Percentiles rank a stretch among this genome's conserved stretches.
Evolutionary conservation across 2,888 invertebrate genomes (phyloP).

Genomic region (Aphrophora alni): DNA sequence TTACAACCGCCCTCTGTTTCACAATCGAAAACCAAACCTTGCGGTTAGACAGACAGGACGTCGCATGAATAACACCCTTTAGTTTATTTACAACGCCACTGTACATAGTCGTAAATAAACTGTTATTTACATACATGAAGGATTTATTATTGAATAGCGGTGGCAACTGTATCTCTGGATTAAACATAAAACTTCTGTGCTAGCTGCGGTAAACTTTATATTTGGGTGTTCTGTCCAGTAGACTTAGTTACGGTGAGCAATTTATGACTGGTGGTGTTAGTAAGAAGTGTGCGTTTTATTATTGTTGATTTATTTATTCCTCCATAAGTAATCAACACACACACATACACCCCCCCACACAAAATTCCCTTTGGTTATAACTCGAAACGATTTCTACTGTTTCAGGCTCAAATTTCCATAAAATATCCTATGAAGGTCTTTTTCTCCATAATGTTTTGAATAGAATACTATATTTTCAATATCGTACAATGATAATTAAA

Average conservation of each 20-base stretch:
- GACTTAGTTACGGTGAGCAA: background rate
- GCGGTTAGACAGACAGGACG: background rate
- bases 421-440: too few relatives aligned
- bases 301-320: too few relatives aligned
- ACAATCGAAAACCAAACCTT: background rate
- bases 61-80: background rate
- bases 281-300: too few relatives aligned
- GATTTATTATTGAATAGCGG: background rate
- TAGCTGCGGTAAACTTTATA: background rate
- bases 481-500: too few relatives aligned
- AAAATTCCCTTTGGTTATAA: too few relatives aligned
- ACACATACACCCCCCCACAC: too few relatives aligned
- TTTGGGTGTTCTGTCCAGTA: background rate
- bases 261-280: background rate
- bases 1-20: background rate
- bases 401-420: too few relatives aligned
- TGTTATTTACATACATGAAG: background rate
- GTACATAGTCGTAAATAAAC: background rate
- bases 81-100: background rate
- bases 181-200: background rate
- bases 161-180: background rate
- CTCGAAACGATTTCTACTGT: too few relatives aligned
- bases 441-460: too few relatives aligned
- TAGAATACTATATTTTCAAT: too few relatives aligned
- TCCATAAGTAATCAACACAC: too few relatives aligned